phyloP scores from a whole-genome alignment of 2,113 vertebrate genomes.

The Macquaria australasica region DNA sequence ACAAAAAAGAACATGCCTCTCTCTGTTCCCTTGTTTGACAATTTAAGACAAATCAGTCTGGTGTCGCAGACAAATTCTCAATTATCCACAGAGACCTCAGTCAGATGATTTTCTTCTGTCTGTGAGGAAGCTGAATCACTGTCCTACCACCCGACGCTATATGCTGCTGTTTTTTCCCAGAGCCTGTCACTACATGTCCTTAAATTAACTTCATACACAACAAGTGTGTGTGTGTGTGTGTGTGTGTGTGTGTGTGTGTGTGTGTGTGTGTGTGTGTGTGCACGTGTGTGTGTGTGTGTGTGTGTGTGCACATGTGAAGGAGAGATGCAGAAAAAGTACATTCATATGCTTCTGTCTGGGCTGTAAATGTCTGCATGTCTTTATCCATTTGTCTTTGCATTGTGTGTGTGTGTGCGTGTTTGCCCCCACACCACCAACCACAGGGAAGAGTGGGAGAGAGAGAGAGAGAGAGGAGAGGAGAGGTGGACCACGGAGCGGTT shows the following conservation, averaged over 20 bases:
- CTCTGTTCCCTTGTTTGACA: slow-evolving; percentile 8
- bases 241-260: slow-evolving; percentile 26
- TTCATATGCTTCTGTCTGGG: slow-evolving; percentile 64
- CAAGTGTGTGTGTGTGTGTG: slow-evolving; percentile 26
- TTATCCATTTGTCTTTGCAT: slow-evolving; percentile 56
- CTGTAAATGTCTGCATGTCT: slow-evolving; percentile 54
- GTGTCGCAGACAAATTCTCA: slow-evolving; percentile 59
- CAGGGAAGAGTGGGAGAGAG: slow-evolving; percentile 86
- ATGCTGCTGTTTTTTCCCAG: slow-evolving; percentile 62
- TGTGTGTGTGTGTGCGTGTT: slow-evolving; percentile 26
- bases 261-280: slow-evolving; percentile 23
- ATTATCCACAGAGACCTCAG: slow-evolving; percentile 59
- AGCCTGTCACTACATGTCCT: slow-evolving; percentile 64
- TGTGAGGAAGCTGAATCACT: slow-evolving; percentile 77
- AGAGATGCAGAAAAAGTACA: slow-evolving; percentile 8
- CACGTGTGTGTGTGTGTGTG: slow-evolving; percentile 36
- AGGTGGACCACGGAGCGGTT: slow-evolving; percentile 83
- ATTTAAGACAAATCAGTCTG: slow-evolving; percentile 56
- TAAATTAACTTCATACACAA: slow-evolving; percentile 68
- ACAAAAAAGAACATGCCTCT: background rate
- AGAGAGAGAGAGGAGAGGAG: slow-evolving; percentile 46
- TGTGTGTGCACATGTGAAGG: slow-evolving; percentile 2
- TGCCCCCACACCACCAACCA: slow-evolving; percentile 77
- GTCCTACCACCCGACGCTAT: slow-evolving; percentile 58
- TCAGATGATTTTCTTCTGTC: slow-evolving; percentile 68